Base-by-base conservation (phyloP, 1,140 invertebrate species). In the Parasteatoda tepidariorum region DNA sequence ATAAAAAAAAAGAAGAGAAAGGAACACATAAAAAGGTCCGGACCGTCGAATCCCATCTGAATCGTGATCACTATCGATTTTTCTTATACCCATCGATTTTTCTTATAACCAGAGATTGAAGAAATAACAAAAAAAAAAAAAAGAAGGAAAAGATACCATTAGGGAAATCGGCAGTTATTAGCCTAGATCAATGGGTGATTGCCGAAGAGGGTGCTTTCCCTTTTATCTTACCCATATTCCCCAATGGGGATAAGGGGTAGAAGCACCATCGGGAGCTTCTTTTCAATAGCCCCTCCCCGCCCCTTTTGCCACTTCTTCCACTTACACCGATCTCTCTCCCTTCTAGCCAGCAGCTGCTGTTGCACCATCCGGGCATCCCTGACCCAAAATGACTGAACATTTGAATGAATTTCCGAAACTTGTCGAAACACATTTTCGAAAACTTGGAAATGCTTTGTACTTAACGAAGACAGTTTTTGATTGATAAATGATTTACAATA, bases 121-220 rank as follows among this genome's bases (percentile, higher is more conserved):
- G 64, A 55, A 66, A 79, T 48, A 48, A 13, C 9, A n/a, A 13
- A 48, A 13, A 48, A 13, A 48, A 0, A 48, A 13, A 48, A 13
- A 48, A 13, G 38, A 48, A 48, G 18, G 62, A 64, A 24, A 68
- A 68, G 76, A 68, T 79, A 79, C 76, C 76, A 79, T 79, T 79
- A 79, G 76, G 76, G 76, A 79, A 79, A 79, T 79, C 76, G 76
- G 62, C 61, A 79, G 76, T 79, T 79, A 79, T 79, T 79, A 79
- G 64, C 76, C 64, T 68, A 79, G 76, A 79, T 79, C 76, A 79
- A 79, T 79, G 76, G 76, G 62, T 68, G 76, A 79, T 79, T 38
- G 74, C 38, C 74, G 74, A 55, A 78, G 76, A 41, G 30, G 41
- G 41, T 57, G 28, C 48, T 22, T 22, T 79, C 64, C 64, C 61